Conservation (phyloP, 64 coral and sea anemone genomes). For the Stichodactyla mertensii region DNA sequence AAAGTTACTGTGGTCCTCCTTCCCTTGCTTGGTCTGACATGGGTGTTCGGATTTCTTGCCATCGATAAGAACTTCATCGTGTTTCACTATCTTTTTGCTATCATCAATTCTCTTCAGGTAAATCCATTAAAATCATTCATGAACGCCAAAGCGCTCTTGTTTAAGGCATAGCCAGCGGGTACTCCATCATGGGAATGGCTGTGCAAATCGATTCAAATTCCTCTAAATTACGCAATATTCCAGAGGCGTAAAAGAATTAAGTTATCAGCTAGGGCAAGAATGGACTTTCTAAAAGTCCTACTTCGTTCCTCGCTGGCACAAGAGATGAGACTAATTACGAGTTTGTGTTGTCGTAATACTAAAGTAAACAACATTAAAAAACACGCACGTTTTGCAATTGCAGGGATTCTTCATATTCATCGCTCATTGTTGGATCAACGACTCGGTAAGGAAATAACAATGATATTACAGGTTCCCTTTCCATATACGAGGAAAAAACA, state of each 20-base stretch:
- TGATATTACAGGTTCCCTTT: background rate
- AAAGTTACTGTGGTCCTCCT: conserved; percentile 57
- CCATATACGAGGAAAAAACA: background rate
- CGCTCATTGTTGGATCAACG: conserved; percentile 64
- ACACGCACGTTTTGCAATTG: background rate
- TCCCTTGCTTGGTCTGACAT: conserved; percentile 49
- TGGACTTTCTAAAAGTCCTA: no score
- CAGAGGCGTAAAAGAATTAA: no score
- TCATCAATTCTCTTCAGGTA: conserved; percentile 57
- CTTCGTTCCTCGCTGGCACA: no score
- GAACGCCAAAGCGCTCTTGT: no score
- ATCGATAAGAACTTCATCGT: conserved; percentile 54
- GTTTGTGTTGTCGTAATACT: no score
- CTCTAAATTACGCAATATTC: no score
- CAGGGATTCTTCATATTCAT: conserved; percentile 63
- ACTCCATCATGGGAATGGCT: no score
- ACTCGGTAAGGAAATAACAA: conserved; percentile 27
- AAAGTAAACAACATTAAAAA: background rate
- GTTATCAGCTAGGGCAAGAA: no score
- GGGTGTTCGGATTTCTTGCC: conserved; percentile 66
- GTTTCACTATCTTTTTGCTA: conserved; percentile 54
- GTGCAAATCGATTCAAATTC: no score
- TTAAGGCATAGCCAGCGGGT: no score
- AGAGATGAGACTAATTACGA: no score
- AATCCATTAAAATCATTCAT: background rate